phyloP scores from a whole-genome alignment of 2,888 invertebrate species.

The Eucera pruinosa region DNA sequence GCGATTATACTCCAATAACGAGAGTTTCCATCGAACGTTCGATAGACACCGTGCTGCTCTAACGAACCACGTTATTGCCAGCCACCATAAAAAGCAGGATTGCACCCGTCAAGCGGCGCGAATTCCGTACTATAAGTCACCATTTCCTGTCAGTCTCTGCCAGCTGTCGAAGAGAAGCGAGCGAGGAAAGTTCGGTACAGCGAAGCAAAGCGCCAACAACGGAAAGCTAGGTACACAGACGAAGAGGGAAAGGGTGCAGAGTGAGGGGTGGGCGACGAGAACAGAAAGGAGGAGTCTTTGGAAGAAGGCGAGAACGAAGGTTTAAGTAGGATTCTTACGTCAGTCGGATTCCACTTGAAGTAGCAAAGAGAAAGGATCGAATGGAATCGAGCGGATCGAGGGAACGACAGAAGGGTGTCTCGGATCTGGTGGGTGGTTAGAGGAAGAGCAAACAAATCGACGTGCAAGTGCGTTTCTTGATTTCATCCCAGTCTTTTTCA shows the following conservation, averaged over 20 bases:
- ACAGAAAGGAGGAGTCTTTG: constrained; percentile 29
- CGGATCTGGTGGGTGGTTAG: constrained; percentile 51
- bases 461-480: constrained; percentile 76
- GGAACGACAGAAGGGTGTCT: constrained; percentile 52
- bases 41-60: constrained; percentile 1
- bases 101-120: constrained; percentile 3
- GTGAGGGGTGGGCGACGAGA: constrained; percentile 2
- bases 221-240: constrained; percentile 30
- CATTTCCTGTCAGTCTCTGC: constrained; percentile 34
- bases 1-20: background rate
- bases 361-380: constrained; percentile 67
- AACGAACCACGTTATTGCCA: constrained; percentile 30
- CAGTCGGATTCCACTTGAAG: constrained; percentile 73
- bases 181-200: constrained; percentile 48
- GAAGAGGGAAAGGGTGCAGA: background rate
- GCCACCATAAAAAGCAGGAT: constrained; percentile 18
- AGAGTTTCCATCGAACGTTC: background rate
- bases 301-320: constrained; percentile 59
- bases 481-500: constrained; percentile 69
- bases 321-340: constrained; percentile 75
- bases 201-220: constrained; percentile 49
- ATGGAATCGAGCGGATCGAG: constrained; percentile 62
- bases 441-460: constrained; percentile 79
- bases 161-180: constrained; percentile 35
- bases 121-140: constrained; percentile 43